Conservation (phyloP, 2,797 vertebrate genomes). For the Helicolenus hilgendorfi region DNA sequence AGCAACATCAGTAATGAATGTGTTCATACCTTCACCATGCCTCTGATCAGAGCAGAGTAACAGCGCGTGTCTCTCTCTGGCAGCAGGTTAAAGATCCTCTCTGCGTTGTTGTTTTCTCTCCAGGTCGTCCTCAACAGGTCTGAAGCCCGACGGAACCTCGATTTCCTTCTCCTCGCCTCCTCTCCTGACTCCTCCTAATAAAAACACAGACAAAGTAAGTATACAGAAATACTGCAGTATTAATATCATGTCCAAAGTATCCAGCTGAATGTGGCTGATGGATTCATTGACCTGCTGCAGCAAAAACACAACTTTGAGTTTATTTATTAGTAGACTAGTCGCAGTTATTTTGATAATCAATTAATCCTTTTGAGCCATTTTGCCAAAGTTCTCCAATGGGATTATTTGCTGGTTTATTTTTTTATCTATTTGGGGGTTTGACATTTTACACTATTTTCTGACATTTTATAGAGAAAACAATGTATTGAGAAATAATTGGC, state of each 20-base stretch:
- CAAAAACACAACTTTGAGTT: background rate
- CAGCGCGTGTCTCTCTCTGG: conserved; percentile 92
- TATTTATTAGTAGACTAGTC: background rate
- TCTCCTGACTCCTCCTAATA: conserved; percentile 65
- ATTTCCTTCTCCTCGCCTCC: conserved; percentile 46
- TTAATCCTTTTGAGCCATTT: background rate
- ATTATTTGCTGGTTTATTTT: background rate
- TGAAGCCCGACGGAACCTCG: background rate
- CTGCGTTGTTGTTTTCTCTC: conserved; percentile 94
- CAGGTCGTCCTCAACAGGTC: conserved; percentile 75
- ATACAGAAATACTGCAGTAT: background rate
- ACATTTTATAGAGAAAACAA: background rate
- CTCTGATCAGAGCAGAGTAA: conserved; percentile 94
- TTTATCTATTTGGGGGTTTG: background rate
- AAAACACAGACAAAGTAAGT: background rate
- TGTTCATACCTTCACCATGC: conserved; percentile 95
- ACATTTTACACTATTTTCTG: background rate
- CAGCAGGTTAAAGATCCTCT: conserved; percentile 96
- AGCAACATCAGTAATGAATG: background rate
- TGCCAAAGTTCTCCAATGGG: background rate
- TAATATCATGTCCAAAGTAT: background rate
- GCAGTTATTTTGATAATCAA: background rate
- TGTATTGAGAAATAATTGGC: background rate
- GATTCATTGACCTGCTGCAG: background rate
- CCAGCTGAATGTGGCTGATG: fast-evolving